These are phyloP conservation scores for Stenodema calcarata DNA, from an alignment of 2,888 invertebrate genomes.

Conservation along the genomic window DNA sequence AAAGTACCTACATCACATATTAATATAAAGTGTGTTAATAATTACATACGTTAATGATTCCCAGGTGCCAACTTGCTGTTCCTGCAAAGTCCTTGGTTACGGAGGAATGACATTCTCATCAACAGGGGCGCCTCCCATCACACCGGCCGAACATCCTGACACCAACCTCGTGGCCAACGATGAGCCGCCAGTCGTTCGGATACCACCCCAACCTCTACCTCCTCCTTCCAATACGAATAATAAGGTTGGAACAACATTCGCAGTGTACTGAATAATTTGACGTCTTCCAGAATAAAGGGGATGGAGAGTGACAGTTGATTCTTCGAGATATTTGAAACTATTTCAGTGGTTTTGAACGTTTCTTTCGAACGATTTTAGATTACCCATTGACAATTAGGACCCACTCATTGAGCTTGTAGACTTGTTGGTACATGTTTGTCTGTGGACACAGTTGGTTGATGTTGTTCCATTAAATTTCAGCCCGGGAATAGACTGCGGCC, in stretches of 20 bases:
- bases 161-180: conserved; percentile 52
- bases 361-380: no score
- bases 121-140: background rate
- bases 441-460: background rate
- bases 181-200: conserved; percentile 48
- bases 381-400: no score
- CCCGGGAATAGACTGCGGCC: conserved; percentile 39
- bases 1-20: no score
- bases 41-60: no score
- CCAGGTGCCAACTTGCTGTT: conserved; percentile 80
- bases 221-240: background rate
- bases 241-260: background rate
- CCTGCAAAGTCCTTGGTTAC: conserved; percentile 79
- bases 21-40: no score
- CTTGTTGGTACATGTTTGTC: no score
- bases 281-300: no score
- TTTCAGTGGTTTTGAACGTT: no score
- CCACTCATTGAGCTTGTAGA: no score
- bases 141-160: conserved; percentile 50
- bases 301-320: no score
- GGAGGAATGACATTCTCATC: conserved; percentile 49
- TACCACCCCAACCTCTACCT: conserved; percentile 16
- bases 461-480: background rate
- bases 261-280: no score
- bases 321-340: no score